A percentile compares a stretch with the other conserved stretches of the same genome.
phyloP scores from a whole-genome alignment of 2,888 invertebrate species.

The Brenthis daphne region DNA sequence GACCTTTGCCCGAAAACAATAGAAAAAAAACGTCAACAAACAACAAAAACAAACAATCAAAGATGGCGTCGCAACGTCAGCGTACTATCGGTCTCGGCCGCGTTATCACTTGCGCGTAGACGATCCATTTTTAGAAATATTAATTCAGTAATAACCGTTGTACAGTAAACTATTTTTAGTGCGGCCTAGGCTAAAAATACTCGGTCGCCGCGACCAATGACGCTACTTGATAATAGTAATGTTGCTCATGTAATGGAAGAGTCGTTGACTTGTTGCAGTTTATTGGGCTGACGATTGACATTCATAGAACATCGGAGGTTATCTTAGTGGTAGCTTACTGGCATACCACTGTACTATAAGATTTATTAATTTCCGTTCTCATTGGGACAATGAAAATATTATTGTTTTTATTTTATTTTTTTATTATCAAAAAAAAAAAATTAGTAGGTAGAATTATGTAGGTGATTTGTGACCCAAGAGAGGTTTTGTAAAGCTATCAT shows the following conservation, averaged over 20 bases:
- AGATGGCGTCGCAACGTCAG: constrained; percentile 65
- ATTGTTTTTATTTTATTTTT: background rate
- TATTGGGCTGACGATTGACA: constrained; percentile 59
- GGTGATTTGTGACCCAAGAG: background rate
- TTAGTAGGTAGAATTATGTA: no score
- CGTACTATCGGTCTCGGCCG: constrained; percentile 67
- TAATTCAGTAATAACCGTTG: constrained; percentile 80
- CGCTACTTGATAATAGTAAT: constrained; percentile 78
- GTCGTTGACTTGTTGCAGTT: constrained; percentile 77
- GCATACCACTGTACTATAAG: background rate
- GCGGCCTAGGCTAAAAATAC: constrained; percentile 80
- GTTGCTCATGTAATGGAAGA: constrained; percentile 67
- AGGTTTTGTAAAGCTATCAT: background rate
- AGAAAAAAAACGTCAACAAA: constrained; percentile 49
- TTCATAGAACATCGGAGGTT: constrained; percentile 45
- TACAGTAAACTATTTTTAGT: constrained; percentile 76
- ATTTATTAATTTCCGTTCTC: constrained; percentile 12
- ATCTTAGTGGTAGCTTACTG: constrained; percentile 34
- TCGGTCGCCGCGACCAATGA: constrained; percentile 64
- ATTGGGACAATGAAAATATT: background rate
- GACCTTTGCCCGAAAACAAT: constrained; percentile 21
- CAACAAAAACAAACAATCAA: constrained; percentile 61
- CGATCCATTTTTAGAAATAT: constrained; percentile 82
- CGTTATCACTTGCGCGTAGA: constrained; percentile 75
- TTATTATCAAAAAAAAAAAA: background rate